Evolutionary conservation across 2,113 vertebrate species (phyloP).

Genomic region (Etia nguti): DNA sequence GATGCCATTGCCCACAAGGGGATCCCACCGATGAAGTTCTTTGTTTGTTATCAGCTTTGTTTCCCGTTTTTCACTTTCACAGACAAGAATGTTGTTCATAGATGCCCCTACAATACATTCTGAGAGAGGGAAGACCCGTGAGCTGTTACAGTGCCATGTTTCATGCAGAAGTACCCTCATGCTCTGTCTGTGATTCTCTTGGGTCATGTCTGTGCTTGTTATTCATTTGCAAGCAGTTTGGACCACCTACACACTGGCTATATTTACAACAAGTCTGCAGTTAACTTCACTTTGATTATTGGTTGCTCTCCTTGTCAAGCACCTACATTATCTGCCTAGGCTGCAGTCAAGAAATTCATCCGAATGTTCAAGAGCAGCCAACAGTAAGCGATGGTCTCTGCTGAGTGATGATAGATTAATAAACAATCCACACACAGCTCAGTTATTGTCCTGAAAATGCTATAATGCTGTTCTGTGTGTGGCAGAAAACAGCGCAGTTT

Average conservation of each 20-base stretch:
- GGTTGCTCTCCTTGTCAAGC: constrained; percentile 28
- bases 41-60: constrained; percentile 42
- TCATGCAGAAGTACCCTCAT: not conserved
- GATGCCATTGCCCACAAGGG: constrained; percentile 49
- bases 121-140: constrained; percentile 3
- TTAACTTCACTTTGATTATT: constrained; percentile 53
- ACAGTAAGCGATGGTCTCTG: not conserved
- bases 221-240: constrained; percentile 54
- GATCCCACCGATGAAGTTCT: constrained; percentile 39
- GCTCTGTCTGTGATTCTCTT: constrained; percentile 15
- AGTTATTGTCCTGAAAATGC: not conserved
- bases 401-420: constrained; percentile 1
- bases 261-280: constrained; percentile 60
- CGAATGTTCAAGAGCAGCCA: not conserved
- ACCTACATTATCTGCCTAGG: not conserved
- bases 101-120: not conserved
- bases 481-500: not conserved
- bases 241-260: constrained; percentile 60
- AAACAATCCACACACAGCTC: not conserved
- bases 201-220: constrained; percentile 55
- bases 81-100: not conserved
- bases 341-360: constrained; percentile 17
- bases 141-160: constrained; percentile 2
- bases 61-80: not conserved
- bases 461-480: not conserved